These are phyloP conservation scores for Tyrannus savana DNA, from an alignment of 2,113 vertebrate species.

Conservation along the genomic window DNA sequence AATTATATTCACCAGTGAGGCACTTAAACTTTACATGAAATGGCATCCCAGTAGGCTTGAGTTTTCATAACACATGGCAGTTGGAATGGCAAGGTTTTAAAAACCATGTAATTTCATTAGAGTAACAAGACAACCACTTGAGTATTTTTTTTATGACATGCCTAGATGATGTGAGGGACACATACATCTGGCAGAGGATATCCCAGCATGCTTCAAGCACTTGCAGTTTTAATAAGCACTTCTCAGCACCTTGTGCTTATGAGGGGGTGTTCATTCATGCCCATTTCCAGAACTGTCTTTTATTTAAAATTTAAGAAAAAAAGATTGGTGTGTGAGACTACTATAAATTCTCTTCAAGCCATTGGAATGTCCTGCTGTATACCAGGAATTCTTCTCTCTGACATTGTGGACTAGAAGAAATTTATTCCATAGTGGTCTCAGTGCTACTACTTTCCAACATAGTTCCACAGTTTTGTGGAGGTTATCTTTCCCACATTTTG, in stretches of 20 bases:
- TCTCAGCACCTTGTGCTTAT: background rate
- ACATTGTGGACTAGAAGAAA: background rate
- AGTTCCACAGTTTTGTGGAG: background rate
- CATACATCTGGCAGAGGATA: constrained; percentile 13
- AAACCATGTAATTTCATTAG: constrained; percentile 62
- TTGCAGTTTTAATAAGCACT: constrained; percentile 12
- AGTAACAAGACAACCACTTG: constrained; percentile 26
- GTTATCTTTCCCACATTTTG: background rate
- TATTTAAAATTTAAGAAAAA: background rate
- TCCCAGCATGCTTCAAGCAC: background rate
- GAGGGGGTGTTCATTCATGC: background rate
- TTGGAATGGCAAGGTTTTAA: constrained; percentile 31
- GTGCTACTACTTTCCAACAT: background rate
- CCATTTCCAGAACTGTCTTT: background rate
- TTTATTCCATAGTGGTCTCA: background rate
- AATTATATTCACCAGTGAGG: constrained; percentile 38
- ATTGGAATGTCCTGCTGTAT: background rate
- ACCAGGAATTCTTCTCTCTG: background rate
- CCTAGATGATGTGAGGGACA: constrained; percentile 9
- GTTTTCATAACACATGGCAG: constrained; percentile 41
- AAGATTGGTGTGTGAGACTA: background rate
- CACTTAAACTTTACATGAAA: constrained; percentile 63
- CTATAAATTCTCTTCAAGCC: background rate
- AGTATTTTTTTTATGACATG: constrained; percentile 9
- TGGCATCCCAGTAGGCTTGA: constrained; percentile 42